phyloP scores from a whole-genome alignment of 2,113 vertebrate genomes.

The Trogon melanurus region DNA sequence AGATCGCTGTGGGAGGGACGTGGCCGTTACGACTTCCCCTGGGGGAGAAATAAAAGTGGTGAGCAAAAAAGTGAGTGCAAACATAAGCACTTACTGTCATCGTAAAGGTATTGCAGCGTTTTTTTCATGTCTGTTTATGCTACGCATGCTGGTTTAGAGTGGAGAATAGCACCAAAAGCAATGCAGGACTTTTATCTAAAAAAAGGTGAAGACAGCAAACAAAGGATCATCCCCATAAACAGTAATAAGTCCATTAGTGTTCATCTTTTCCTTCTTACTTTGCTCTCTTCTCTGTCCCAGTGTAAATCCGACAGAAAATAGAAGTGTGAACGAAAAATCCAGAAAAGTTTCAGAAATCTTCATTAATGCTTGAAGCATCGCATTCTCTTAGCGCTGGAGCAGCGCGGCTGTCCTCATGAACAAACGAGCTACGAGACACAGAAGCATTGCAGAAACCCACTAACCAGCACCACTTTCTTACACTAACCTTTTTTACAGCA shows the following conservation, averaged over 20 bases:
- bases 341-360: background rate
- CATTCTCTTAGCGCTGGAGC: background rate
- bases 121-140: background rate
- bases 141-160: background rate
- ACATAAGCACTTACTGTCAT: background rate
- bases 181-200: background rate
- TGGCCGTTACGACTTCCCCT: background rate
- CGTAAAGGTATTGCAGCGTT: no score
- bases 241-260: background rate
- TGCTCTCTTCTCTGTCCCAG: background rate
- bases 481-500: background rate
- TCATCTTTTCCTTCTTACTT: background rate
- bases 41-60: background rate
- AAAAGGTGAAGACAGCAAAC: background rate
- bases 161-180: background rate
- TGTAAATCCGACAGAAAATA: background rate
- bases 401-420: background rate
- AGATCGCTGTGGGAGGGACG: accelerated
- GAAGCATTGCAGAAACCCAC: background rate
- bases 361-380: accelerated
- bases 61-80: accelerated
- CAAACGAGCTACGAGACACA: background rate
- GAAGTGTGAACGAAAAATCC: background rate
- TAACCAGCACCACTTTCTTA: background rate
- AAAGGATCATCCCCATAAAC: background rate